Evolutionary conservation across 2,113 vertebrate species (phyloP), one percentile per base, ranked within the genome.

Genomic region (Limanda limanda): DNA sequence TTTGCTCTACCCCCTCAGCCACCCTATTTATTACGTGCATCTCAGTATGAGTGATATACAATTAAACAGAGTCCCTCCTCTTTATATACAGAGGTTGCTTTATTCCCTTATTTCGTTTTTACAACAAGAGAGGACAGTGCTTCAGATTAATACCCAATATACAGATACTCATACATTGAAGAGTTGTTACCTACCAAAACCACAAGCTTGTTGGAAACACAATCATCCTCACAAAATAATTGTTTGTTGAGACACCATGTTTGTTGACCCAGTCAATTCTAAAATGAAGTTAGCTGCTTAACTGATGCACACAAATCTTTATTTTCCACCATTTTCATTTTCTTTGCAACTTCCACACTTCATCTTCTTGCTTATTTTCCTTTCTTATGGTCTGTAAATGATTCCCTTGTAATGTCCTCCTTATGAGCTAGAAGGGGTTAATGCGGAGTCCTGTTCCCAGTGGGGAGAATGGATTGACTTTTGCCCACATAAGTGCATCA

Each of bases 401-500:
- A 21, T 55, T 47, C 12, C 20, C 12, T 21, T 48, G 54, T 15
- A 67, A 5, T 35, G 42, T 27, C 20, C 3, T 65, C 18, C 58
- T 10, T 59, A 35, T 37, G 73, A 14, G 64, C 96, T 92, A 99
- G 92, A 99, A 99, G n/a, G 98, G 98, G 89, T 97, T 98, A 71
- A 99, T 94, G 63, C 96, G 96, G 77, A 98, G 89, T 79, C 98
- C 98, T 18, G 98, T 99, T 72, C 98, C 98, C 81, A 99, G 90
- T 0, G 98, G 98, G 64, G 98, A 99, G 88, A 99, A 99, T 4
- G 97, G 97, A 86, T 99, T 99, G 78, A 98, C 98, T 84, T 99
- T 99, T 31, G 97, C 97, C 98, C 98, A 99, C 98, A 99, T 99
- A 78, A 99, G 84, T 56, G 98, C 98, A 67, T 99, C 98, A 8